phyloP scores from a whole-genome alignment of 2,888 invertebrate species.

The Agrilus cyanescens region DNA sequence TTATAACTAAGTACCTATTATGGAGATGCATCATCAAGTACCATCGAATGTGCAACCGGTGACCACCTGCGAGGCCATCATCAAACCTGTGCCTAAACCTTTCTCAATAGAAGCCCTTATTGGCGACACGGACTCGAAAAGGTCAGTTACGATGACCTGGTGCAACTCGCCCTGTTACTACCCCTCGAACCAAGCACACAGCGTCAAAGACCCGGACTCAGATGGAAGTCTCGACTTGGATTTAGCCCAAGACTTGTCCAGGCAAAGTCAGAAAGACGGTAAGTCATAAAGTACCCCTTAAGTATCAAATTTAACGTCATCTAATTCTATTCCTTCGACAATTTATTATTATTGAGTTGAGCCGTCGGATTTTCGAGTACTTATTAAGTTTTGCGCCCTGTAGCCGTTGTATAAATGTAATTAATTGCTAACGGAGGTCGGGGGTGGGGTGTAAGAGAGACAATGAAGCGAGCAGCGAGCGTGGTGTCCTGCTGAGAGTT shows the following conservation, averaged over 20 bases:
- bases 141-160: constrained; percentile 19
- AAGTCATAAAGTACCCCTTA: too few species aligned
- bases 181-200: constrained; percentile 6
- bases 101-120: constrained; percentile 53
- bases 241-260: constrained; percentile 33
- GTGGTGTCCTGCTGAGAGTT: too few species aligned
- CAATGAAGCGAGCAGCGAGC: too few species aligned
- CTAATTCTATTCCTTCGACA: too few species aligned
- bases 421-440: too few species aligned
- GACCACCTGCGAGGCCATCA: constrained; percentile 18
- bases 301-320: too few species aligned
- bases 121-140: constrained; percentile 30
- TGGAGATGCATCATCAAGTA: constrained; percentile 20
- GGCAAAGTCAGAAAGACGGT: constrained; percentile 30
- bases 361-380: too few species aligned
- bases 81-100: constrained; percentile 42
- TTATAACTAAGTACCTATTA: too few species aligned
- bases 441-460: too few species aligned
- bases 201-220: constrained; percentile 28
- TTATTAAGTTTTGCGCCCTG: too few species aligned
- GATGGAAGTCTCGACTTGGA: constrained; percentile 34
- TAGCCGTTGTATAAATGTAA: too few species aligned
- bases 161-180: constrained; percentile 16
- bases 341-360: too few species aligned
- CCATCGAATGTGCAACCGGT: constrained; percentile 7